phyloP scores from a whole-genome alignment of 2,113 vertebrate species.

The Chaetodon trifascialis region DNA sequence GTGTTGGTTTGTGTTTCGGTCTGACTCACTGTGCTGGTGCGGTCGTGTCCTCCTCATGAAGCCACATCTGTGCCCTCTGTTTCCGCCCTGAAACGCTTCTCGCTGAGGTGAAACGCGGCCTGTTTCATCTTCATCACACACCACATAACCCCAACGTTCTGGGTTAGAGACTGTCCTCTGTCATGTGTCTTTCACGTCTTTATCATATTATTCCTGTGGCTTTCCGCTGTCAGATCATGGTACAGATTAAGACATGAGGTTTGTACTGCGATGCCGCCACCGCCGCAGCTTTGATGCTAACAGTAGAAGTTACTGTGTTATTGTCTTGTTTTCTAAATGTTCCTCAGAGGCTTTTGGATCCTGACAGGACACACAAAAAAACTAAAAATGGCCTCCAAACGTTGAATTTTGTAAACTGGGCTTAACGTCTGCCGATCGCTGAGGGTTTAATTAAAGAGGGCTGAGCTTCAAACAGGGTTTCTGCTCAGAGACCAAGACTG shows the following conservation, averaged over 20 bases:
- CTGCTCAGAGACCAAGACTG: not conserved
- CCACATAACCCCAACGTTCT: not conserved
- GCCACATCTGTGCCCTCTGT: conserved; percentile 23
- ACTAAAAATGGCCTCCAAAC: not conserved
- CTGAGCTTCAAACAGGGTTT: not conserved
- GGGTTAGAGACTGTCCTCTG: not conserved
- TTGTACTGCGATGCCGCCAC: not conserved
- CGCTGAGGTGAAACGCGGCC: conserved; percentile 32
- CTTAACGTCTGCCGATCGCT: not conserved
- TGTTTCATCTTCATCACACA: not conserved
- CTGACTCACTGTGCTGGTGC: conserved; percentile 33
- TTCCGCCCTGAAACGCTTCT: not conserved
- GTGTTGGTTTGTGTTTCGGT: conserved; percentile 25
- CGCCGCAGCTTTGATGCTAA: too few species aligned
- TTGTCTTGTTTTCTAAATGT: not conserved
- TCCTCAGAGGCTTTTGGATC: not conserved
- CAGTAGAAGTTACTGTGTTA: not conserved
- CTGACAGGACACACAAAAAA: not conserved
- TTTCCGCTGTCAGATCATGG: not conserved
- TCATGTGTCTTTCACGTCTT: not conserved
- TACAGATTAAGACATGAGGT: not conserved
- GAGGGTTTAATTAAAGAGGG: not conserved
- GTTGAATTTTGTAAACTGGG: not conserved
- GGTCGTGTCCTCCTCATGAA: not conserved
- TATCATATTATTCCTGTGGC: not conserved